Conservation (phyloP, 2,888 invertebrate species). For the Tetragonula carbonaria region DNA sequence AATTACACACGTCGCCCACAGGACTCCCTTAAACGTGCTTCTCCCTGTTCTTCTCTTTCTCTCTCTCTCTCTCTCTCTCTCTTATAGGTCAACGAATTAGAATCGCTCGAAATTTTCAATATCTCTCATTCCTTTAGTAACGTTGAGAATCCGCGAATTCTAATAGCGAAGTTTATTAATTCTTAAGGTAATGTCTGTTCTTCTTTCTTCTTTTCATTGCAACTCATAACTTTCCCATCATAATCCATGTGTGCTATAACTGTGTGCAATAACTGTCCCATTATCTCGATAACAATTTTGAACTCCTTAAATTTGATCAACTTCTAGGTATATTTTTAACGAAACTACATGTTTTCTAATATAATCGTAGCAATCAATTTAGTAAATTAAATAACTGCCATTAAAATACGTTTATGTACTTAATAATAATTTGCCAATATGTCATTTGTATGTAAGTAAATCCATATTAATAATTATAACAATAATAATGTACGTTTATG, state of each 20-base stretch:
- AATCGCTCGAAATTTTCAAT: not conserved
- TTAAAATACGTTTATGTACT: not conserved
- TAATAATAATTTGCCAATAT: not conserved
- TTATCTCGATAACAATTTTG: not conserved
- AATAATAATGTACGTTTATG: too few relatives aligned
- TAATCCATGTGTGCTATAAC: not conserved
- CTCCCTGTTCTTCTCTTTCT: not conserved
- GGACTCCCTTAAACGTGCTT: slow-evolving; percentile 14
- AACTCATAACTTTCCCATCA: not conserved
- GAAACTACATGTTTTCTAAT: not conserved
- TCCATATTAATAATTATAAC: too few relatives aligned
- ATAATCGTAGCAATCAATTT: not conserved
- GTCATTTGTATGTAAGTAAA: too few relatives aligned
- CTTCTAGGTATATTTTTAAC: rapidly evolving
- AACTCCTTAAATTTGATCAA: not conserved
- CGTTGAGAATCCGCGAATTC: not conserved
- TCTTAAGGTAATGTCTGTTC: not conserved
- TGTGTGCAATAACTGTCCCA: not conserved
- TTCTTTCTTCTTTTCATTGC: not conserved
- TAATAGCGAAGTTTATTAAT: not conserved
- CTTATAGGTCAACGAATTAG: not conserved
- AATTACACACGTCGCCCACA: slow-evolving; percentile 42
- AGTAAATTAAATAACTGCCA: not conserved
- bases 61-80: too few relatives aligned
- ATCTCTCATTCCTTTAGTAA: not conserved